Evolutionary conservation across 2,888 invertebrate species (phyloP).

Genomic region (Drosophila robusta): DNA sequence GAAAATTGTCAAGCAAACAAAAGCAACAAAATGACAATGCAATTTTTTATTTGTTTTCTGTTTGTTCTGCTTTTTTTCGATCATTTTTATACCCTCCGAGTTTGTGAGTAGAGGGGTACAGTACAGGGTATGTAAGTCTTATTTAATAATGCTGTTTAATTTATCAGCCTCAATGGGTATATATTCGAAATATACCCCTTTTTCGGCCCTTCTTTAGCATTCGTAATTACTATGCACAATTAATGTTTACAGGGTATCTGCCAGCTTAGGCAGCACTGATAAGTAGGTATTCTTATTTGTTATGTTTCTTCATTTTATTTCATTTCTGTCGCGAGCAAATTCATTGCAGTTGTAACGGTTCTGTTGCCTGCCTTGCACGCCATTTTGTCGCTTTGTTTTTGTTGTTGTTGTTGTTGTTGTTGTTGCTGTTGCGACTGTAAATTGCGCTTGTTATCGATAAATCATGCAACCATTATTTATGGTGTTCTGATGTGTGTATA

Average conservation of each 20-base stretch:
- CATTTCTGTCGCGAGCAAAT: conserved; percentile 75
- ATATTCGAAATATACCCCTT: no score
- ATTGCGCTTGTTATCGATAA: conserved; percentile 85
- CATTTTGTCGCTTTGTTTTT: conserved; percentile 65
- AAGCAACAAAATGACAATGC: conserved; percentile 56
- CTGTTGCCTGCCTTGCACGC: conserved; percentile 53
- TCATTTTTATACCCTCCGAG: conserved; percentile 17
- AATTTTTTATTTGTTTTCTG: conserved; percentile 48
- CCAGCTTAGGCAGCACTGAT: neutral
- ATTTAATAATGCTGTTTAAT: no score
- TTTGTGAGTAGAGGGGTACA: neutral
- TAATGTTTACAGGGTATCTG: conserved; percentile 21
- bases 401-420: conserved; percentile 67
- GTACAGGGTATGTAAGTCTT: neutral
- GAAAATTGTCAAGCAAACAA: conserved; percentile 36
- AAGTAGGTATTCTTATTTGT: conserved; percentile 9
- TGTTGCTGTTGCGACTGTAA: conserved; percentile 77
- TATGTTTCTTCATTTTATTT: conserved; percentile 66
- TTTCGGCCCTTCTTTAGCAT: no score
- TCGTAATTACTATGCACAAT: no score
- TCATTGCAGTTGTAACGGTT: conserved; percentile 76
- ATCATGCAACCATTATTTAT: conserved; percentile 84
- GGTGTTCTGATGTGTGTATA: conserved; percentile 69
- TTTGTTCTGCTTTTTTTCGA: conserved; percentile 16
- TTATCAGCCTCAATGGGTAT: no score